phyloP scores from a whole-genome alignment of 2,888 invertebrate genomes.

The Chydorus sphaericus region DNA sequence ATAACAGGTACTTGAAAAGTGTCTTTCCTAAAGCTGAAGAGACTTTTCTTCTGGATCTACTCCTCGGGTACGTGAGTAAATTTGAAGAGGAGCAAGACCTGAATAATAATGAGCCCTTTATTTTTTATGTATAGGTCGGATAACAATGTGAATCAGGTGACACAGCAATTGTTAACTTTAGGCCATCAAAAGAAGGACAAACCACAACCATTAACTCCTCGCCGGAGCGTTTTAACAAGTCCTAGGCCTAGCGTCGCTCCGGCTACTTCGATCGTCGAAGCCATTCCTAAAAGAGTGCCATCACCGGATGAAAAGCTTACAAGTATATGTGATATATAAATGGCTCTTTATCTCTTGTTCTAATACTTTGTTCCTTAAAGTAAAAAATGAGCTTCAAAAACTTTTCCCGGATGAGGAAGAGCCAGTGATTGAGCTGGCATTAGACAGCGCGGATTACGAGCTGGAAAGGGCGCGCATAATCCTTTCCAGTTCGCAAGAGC shows the following conservation, averaged over 20 bases:
- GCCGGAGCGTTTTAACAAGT: conserved; percentile 21
- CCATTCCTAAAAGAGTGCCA: background rate
- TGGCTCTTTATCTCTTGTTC: no score
- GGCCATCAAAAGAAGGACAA: conserved; percentile 69
- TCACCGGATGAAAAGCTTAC: background rate
- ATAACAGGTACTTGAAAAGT: conserved; percentile 67
- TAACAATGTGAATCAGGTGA: conserved; percentile 77
- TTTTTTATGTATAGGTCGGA: conserved; percentile 31
- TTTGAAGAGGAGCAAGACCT: background rate
- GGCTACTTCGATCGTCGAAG: background rate
- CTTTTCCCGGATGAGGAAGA: conserved; percentile 11
- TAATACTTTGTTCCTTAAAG: no score
- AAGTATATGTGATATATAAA: no score
- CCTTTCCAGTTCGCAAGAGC: background rate
- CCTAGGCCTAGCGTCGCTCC: background rate
- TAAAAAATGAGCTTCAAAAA: background rate
- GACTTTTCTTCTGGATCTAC: conserved; percentile 63
- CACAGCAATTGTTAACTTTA: conserved; percentile 60
- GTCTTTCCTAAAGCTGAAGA: conserved; percentile 83
- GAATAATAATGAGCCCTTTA: background rate
- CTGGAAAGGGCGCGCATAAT: background rate
- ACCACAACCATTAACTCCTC: conserved; percentile 36
- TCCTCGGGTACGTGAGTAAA: conserved; percentile 25
- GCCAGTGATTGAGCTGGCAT: conserved; percentile 9
- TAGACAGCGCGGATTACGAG: conserved; percentile 12